Evolutionary conservation across 2,113 vertebrate species (phyloP), one percentile per base, ranked within the genome.

Genomic region (Cynoglossus semilaevis): DNA sequence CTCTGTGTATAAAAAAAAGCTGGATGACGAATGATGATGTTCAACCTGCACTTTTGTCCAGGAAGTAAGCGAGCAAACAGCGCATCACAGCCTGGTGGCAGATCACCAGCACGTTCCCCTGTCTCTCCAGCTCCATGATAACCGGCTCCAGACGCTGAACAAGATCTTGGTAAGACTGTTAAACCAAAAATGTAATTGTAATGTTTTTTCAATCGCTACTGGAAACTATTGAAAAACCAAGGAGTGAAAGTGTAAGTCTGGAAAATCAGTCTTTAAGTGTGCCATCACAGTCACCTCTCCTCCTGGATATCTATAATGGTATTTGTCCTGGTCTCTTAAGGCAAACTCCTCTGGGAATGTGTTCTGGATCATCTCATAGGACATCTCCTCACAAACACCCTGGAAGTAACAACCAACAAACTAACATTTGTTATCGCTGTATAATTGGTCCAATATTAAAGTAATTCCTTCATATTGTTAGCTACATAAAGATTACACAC

Each of bases 371-470:
- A 96, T 93, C 1, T 92, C 90, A 0, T 99, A 99, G 8, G 91
- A 95, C 97, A 99, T 96, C 77, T 99, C 97, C 79, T 99, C 97
- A 67, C 97, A 98, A 3, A 99, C 93, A 0, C 97, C 97, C 97
- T 99, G 78, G 9, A 62, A 79, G 65, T 45, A 10, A 64, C 4
- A 22, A 22, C 13, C 12, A 5, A 51, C 10, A 51, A 9, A 13
- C 37, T 13, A 41, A 41, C 38, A 41, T 41, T 41, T 13, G 38
- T 41, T 11, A 13, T 13, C 5, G 10, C 9, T 40, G 37, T 9
- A 40, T 11, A 40, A 11, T 11, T 38, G 37, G 8, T 9, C 8
- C 2, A 10, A 38, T 38, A 38, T 38, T 9, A 12, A 38, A 38
- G 37, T 12, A 3, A 2, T 38, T 38, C 37, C 37, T 38, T 38